Evolutionary conservation across 64 coral and sea anemone species (phyloP), one percentile per base, ranked within the genome.

Genomic region (Acropora yongei): DNA sequence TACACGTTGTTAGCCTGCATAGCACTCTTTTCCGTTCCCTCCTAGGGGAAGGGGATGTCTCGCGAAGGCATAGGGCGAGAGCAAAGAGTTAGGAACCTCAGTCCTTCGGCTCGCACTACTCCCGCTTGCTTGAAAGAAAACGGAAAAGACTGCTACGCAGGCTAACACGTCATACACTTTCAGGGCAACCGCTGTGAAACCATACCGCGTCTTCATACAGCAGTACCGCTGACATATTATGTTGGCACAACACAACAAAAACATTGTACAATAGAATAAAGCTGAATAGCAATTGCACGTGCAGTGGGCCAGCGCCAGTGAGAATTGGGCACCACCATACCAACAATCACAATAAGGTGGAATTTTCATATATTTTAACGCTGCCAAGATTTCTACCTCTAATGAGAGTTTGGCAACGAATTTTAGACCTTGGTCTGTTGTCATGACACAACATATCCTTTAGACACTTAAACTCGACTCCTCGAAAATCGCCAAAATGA

Each of bases 171-270:
- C n/a, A 41, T 76, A 76, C 74, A 76, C 74, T 76, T 76, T 76
- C 74, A 76, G 74, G 74, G n/a, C 74, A 76, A 76, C 41, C 74
- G 74, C 74, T 76, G 74, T 76, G 74, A 76, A 76, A 76, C 74
- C 74, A 76, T 76, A 76, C 74, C 74, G 74, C 74, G 74, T 76
- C 44, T 76, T 76, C 74, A 76, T 76, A 76, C 40, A 76, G 74
- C 74, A 76, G 74, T 76, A 76, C 41, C 74, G 74, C 30, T 76
- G 74, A 76, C 74, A 76, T 44, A 76, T 76, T 76, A 45, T 44
- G 74, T 45, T 76, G 74, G 74, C 74, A 42, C 74, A 76, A 76
- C 74, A 41, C 74, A 76, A 8, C 74, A 76, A 76, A 76, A 42
- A 76, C 74, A 76, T 76, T 76, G 74, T 2, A 76, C 41, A 44